These are phyloP conservation scores for Neelides sp. DNA, from an alignment of 1,140 invertebrate species.

Conservation along the genomic window DNA sequence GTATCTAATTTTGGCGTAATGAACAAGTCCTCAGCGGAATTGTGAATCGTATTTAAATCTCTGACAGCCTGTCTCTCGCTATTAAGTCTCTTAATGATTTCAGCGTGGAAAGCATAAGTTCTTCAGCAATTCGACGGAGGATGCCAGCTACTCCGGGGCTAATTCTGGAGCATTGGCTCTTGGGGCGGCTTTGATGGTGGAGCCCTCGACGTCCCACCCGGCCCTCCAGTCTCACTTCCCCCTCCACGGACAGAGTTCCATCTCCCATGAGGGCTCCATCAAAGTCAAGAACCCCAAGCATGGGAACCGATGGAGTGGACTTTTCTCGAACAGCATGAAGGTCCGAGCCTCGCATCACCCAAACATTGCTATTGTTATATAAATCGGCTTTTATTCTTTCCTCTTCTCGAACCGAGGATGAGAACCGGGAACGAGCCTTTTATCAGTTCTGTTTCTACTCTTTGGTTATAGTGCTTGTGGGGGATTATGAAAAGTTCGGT, in stretches of 20 bases:
- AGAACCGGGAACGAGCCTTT: no score
- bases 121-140: conserved; percentile 50
- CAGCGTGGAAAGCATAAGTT: conserved; percentile 40
- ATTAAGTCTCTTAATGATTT: background rate
- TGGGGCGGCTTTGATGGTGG: conserved; percentile 10
- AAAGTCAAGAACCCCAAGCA: conserved; percentile 38
- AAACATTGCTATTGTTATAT: no score
- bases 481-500: background rate
- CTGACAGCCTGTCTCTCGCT: conserved; percentile 5
- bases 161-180: conserved; percentile 5
- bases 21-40: no score
- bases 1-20: no score
- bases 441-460: no score
- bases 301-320: conserved; percentile 51
- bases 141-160: conserved; percentile 36
- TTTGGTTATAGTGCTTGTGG: no score
- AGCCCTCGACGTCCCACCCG: conserved; percentile 35
- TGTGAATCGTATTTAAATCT: conserved; percentile 14
- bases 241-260: conserved; percentile 17
- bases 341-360: no score
- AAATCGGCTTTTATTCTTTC: no score
- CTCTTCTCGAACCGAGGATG: no score
- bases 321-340: conserved; percentile 49
- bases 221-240: conserved; percentile 3
- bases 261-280: conserved; percentile 36